These are phyloP conservation scores for Chaetodon trifascialis DNA, from an alignment of 2,113 vertebrate genomes.

Conservation along the genomic window DNA sequence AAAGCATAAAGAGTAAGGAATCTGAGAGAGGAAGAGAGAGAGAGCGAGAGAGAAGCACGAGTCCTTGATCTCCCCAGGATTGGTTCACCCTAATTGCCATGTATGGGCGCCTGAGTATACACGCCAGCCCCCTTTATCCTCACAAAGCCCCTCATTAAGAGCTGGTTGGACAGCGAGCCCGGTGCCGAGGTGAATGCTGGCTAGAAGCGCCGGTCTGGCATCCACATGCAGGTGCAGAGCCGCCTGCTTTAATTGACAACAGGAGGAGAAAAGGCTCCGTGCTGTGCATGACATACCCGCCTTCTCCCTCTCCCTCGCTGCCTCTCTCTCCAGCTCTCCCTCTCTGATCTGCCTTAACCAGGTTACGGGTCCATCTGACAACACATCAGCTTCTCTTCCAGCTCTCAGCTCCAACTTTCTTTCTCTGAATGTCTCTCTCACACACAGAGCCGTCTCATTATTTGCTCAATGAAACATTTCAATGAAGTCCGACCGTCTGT, in stretches of 20 bases:
- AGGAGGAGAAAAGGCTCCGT: conserved; percentile 65
- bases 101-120: conserved; percentile 54
- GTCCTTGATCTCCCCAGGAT: conserved; percentile 63
- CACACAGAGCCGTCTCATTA: conserved; percentile 2
- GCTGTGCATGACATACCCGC: conserved; percentile 62
- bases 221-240: conserved; percentile 74
- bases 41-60: conserved; percentile 3
- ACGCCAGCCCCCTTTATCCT: conserved; percentile 68
- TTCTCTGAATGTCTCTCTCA: conserved; percentile 12
- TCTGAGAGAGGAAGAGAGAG: conserved; percentile 5
- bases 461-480: conserved; percentile 34
- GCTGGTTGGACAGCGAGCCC: conserved; percentile 66
- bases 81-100: conserved; percentile 76
- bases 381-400: conserved; percentile 56
- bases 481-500: conserved; percentile 8
- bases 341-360: conserved; percentile 64
- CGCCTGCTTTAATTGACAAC: conserved; percentile 76
- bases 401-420: conserved; percentile 36
- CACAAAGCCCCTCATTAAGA: conserved; percentile 83
- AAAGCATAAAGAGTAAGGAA: conserved; percentile 30
- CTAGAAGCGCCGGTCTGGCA: conserved; percentile 61
- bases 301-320: conserved; percentile 4
- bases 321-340: conserved; percentile 21
- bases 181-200: conserved; percentile 69
- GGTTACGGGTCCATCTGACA: conserved; percentile 64